Evolutionary conservation across 2,888 invertebrate genomes (phyloP).

Genomic region (Calliphora vomitoria): DNA sequence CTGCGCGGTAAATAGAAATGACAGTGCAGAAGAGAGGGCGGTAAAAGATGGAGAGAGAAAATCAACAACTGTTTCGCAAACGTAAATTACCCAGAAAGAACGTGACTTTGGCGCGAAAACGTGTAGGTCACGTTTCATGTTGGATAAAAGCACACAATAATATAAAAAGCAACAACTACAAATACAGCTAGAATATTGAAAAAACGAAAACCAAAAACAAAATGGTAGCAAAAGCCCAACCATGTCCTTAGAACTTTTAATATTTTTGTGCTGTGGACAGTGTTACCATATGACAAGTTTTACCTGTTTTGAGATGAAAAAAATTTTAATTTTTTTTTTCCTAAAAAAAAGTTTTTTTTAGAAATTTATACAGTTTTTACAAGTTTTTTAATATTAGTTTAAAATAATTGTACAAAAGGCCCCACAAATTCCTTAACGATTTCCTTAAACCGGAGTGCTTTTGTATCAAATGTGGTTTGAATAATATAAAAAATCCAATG

Average conservation of each 20-base stretch:
- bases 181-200: not conserved
- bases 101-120: conserved; percentile 80
- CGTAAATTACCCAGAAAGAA: conserved; percentile 84
- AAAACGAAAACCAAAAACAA: conserved; percentile 18
- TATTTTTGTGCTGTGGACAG: not conserved
- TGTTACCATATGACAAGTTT: no score
- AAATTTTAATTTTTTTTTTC: no score
- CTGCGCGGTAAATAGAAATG: conserved; percentile 22
- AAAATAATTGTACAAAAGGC: no score
- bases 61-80: conserved; percentile 74
- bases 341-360: no score
- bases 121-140: conserved; percentile 68
- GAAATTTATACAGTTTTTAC: no score
- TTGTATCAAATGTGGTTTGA: no score
- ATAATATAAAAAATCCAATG: no score
- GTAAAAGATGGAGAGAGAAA: not conserved
- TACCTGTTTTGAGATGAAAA: no score
- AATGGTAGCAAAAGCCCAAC: conserved; percentile 25
- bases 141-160: conserved; percentile 40
- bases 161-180: conserved; percentile 16
- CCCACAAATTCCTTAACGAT: no score
- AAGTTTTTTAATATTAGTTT: no score
- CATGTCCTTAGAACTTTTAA: conserved; percentile 15
- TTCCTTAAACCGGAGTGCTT: no score
- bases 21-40: not conserved